These are phyloP conservation scores for Tetranychus truncatus DNA, from an alignment of 2,888 invertebrate genomes.

Conservation along the genomic window DNA sequence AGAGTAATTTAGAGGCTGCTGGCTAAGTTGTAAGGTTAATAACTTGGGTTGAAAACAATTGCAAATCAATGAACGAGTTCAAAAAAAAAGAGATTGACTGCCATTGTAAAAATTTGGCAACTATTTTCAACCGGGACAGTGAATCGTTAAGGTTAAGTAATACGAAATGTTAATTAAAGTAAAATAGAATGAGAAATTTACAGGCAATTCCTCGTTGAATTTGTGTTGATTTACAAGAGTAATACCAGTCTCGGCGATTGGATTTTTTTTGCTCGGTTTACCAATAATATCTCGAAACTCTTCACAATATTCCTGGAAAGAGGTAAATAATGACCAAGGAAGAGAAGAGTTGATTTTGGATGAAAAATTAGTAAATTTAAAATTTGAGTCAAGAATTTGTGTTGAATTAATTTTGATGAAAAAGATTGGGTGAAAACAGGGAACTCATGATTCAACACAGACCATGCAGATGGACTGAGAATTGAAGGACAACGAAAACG, in stretches of 20 bases:
- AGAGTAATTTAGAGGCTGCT: no score
- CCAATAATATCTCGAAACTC: constrained; percentile 72
- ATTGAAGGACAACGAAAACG: neutral
- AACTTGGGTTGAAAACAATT: no score
- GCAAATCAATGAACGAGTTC: no score
- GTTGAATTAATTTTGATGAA: no score
- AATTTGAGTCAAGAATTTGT: no score
- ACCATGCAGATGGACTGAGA: neutral
- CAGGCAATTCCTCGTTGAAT: constrained; percentile 83
- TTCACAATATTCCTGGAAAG: constrained; percentile 69
- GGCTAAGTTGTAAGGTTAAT: no score
- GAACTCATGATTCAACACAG: no score
- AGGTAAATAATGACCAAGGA: neutral
- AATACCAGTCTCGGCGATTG: constrained; percentile 73
- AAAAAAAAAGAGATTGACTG: no score
- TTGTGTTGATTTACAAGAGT: constrained; percentile 86
- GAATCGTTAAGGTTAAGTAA: neutral
- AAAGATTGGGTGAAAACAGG: no score
- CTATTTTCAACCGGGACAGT: neutral
- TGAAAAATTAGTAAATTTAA: no score
- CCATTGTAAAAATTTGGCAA: neutral
- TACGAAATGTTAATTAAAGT: neutral
- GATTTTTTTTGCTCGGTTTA: constrained; percentile 57
- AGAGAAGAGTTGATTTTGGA: neutral
- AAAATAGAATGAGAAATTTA: constrained; percentile 35